Percentiles rank a stretch among this genome's conserved stretches.
These are phyloP conservation scores for Falco biarmicus DNA, from an alignment of 2,797 vertebrate species.

Conservation along the genomic window DNA sequence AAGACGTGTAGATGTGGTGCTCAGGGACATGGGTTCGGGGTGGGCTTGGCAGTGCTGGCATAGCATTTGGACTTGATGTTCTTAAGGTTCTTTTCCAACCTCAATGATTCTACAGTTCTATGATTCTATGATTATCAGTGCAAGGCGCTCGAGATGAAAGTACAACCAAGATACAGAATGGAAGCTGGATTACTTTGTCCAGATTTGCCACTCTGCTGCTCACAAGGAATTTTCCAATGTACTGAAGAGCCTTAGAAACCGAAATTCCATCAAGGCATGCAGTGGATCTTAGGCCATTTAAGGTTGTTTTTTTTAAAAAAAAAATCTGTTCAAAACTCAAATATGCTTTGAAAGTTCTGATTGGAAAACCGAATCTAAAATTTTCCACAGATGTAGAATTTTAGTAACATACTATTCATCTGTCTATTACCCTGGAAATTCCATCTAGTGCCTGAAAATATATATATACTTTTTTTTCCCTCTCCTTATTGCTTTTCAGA, in stretches of 20 bases:
- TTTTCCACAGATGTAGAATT: background rate
- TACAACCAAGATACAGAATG: background rate
- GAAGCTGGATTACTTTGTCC: background rate
- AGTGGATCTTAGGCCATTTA: background rate
- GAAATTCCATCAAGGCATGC: background rate
- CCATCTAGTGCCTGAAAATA: background rate
- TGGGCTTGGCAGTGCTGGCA: background rate
- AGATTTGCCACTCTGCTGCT: background rate
- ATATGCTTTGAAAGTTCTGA: background rate
- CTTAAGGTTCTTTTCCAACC: background rate
- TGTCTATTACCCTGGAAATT: background rate
- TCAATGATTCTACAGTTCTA: background rate
- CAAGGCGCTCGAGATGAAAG: background rate
- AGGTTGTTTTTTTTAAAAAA: background rate
- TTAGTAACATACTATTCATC: background rate
- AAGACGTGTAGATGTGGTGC: background rate
- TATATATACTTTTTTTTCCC: background rate
- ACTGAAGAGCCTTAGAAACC: background rate
- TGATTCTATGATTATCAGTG: background rate
- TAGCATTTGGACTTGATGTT: background rate
- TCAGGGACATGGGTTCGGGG: background rate
- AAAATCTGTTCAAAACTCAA: background rate
- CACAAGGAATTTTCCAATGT: background rate
- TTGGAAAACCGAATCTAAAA: background rate
- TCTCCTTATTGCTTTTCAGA: background rate